Conservation (phyloP, 2,113 vertebrate species). For the Sula dactylatra region DNA sequence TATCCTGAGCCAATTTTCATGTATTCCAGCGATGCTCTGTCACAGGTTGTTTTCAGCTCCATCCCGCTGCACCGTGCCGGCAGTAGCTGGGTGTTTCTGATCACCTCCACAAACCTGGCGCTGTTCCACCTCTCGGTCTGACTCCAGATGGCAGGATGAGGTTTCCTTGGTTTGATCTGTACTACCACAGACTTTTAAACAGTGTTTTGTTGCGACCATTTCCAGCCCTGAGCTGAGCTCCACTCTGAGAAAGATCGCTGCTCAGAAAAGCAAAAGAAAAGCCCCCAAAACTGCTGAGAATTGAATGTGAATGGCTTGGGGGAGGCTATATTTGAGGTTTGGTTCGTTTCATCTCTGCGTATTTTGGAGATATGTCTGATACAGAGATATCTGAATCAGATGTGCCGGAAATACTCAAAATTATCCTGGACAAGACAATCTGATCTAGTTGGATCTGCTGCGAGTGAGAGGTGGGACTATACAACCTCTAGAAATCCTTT, state of each 20-base stretch:
- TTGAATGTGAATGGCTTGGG: background rate
- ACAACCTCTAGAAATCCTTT: background rate
- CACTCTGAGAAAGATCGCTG: background rate
- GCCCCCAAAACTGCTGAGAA: background rate
- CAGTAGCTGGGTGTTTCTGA: conserved; percentile 10
- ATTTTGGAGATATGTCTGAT: background rate
- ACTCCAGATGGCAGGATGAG: conserved; percentile 52
- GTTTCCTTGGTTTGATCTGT: background rate
- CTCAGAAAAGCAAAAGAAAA: background rate
- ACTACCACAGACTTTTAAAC: background rate
- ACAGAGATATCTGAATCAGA: background rate
- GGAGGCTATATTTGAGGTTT: background rate
- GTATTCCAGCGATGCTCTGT: background rate
- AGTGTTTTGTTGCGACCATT: background rate
- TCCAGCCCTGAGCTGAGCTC: background rate
- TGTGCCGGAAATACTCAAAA: background rate
- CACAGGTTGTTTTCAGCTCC: background rate
- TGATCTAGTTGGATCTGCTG: background rate
- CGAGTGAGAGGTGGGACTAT: background rate
- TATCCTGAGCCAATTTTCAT: background rate
- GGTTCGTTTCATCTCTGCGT: background rate
- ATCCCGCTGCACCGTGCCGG: background rate
- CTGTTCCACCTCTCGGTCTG: conserved; percentile 1
- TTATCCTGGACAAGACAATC: background rate
- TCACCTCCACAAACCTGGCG: conserved; percentile 19